These are phyloP conservation scores for Nothoprocta pentlandii DNA, from an alignment of 2,113 vertebrate species.

Conservation along the genomic window DNA sequence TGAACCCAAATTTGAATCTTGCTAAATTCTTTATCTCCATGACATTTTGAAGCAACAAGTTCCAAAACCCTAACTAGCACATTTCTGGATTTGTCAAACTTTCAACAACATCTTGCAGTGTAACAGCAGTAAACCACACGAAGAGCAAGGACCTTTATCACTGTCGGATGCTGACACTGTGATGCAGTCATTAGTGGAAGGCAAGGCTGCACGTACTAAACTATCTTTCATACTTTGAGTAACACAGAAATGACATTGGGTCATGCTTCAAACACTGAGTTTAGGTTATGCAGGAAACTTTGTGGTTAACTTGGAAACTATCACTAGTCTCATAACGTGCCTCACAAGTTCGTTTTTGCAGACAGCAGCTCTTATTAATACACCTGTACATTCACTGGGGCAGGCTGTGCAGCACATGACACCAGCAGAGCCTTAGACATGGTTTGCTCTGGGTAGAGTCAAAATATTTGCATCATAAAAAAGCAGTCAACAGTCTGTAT, in stretches of 20 bases:
- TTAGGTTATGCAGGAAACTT: constrained; percentile 1
- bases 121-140: not conserved
- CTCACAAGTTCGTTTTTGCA: not conserved
- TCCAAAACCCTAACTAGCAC: not conserved
- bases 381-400: not conserved
- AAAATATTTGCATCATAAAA: not conserved
- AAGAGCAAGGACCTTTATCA: not conserved
- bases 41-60: not conserved
- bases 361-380: not conserved
- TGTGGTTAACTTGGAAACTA: not conserved
- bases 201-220: not conserved
- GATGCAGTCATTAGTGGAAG: not conserved
- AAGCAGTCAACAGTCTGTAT: not conserved
- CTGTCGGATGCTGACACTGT: not conserved
- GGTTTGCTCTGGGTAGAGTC: not conserved
- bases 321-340: not conserved
- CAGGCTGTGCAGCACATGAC: not conserved
- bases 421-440: not conserved
- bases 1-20: not conserved
- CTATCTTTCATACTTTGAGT: not conserved
- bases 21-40: not conserved
- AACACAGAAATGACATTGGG: not conserved
- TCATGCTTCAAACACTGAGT: fast-evolving
- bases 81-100: not conserved
- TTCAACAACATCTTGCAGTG: not conserved